phyloP scores from a whole-genome alignment of 2,797 vertebrate species.

The Acipenser ruthenus region DNA sequence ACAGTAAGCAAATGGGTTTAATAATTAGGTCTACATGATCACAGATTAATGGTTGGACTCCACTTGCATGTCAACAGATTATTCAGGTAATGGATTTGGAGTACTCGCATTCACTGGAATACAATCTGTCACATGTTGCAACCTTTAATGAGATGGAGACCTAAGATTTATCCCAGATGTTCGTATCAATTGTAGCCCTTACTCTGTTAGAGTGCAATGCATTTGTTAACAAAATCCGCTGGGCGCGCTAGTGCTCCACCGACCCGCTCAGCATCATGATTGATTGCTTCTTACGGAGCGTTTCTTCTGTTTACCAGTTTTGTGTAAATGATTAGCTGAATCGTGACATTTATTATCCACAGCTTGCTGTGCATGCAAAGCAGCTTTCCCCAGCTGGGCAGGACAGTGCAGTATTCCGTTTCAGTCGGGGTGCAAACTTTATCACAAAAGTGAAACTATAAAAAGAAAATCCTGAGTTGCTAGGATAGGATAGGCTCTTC shows the following conservation, averaged over 20 bases:
- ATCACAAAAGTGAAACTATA: constrained; percentile 3
- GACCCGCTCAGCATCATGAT: background rate
- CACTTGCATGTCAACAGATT: too few species aligned
- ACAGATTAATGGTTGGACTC: too few species aligned
- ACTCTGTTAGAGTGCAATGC: background rate
- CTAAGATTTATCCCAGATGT: constrained; percentile 2
- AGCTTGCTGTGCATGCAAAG: background rate
- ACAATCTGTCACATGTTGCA: background rate
- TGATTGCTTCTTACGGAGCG: background rate
- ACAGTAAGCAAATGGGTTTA: too few species aligned
- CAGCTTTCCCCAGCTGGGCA: too few species aligned
- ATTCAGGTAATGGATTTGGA: too few species aligned
- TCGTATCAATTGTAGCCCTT: background rate
- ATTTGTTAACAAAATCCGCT: background rate
- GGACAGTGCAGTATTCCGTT: too few species aligned
- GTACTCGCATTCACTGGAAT: too few species aligned
- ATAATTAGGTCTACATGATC: too few species aligned
- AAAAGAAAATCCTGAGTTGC: background rate
- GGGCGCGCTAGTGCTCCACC: background rate
- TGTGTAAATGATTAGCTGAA: background rate
- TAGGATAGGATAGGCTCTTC: too few species aligned
- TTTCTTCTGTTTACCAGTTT: background rate
- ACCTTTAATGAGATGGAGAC: background rate
- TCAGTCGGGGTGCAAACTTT: too few species aligned
- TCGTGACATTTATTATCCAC: background rate